Percentiles rank a stretch among this genome's conserved stretches.
phyloP scores from a whole-genome alignment of 2,888 invertebrate genomes.

The Seira musarum region DNA sequence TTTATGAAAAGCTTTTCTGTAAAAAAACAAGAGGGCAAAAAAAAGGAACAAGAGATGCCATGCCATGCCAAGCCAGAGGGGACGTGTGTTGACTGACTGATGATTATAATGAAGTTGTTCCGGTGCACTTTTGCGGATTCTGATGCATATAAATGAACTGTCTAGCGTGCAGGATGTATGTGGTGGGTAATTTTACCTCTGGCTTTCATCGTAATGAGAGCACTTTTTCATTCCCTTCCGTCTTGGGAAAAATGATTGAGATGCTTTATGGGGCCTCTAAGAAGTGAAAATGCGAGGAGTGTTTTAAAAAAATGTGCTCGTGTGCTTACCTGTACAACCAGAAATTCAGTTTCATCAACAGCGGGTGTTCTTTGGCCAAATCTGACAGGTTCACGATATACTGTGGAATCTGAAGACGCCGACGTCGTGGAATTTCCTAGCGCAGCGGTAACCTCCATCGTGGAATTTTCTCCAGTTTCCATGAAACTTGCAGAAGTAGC shows the following conservation, averaged over 20 bases:
- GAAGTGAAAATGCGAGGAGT: neutral
- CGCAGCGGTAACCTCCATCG: neutral
- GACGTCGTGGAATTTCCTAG: constrained; percentile 78
- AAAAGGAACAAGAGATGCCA: neutral
- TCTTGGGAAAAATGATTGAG: neutral
- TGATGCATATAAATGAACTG: neutral
- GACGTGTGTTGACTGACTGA: neutral
- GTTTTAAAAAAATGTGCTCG: neutral
- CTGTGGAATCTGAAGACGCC: no score
- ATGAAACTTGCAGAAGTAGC: neutral
- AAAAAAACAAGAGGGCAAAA: neutral
- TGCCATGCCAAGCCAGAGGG: no score
- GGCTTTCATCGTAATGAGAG: neutral
- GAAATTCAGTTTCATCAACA: constrained; percentile 79
- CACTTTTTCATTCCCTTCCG: neutral
- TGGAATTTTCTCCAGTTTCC: neutral
- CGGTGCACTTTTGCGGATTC: neutral
- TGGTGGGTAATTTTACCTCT: neutral
- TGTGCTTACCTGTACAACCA: constrained; percentile 83
- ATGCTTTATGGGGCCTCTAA: neutral
- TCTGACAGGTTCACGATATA: constrained; percentile 81
- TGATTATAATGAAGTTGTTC: neutral
- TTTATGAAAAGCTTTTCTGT: neutral
- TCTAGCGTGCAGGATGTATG: neutral
- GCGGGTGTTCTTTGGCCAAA: constrained; percentile 75